Base-by-base conservation (phyloP, 2,888 invertebrate species). In the Lasioglossum oenotherae region DNA sequence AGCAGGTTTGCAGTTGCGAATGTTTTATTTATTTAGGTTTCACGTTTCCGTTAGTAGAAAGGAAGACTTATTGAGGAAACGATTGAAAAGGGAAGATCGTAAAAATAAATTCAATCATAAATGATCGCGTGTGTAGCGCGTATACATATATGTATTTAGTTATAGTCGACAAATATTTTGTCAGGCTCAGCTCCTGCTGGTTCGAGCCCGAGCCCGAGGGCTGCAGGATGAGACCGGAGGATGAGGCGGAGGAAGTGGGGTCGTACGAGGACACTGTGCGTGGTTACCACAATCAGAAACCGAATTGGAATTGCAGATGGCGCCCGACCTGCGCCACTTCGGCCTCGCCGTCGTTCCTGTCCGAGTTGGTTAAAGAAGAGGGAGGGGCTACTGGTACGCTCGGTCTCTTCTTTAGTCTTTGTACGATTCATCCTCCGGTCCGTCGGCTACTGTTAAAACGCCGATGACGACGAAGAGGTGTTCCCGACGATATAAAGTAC, bases 271-370 rank as follows among this genome's bases (percentile, higher is more conserved):
- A 82, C 38, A 69, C 38, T 31, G 84, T 80, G 80, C 64, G 46
- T 83, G 92, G 92, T 91, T 90, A 90, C 87, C 91, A 91, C 89
- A 90, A 78, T 90, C 89, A 87, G 88, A 87, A 78, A 90, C 89
- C 86, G 88, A 87, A 92, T 92, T 90, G 92, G 92, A 93, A 93
- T 93, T 93, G 92, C 93, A 93, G 93, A 93, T 93, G 93, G 93
- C 93, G 93, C 93, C 89, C 87, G 87, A 84, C 81, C 89, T 92
- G 92, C 93, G 91, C 89, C 90, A 91, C 92, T 85, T 90, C 87
- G 87, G 82, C 90, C 89, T 90, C 87, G 87, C 87, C 90, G 87
- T 82, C 85, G 83, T 80, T 82, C 81, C 71, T 80, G 87, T 90
- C 87, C 78, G 79, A 81, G 74, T 80, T 69, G 74, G 49, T 64